phyloP scores from a whole-genome alignment of 1,140 invertebrate species.

The Sarcophaga bullata region DNA sequence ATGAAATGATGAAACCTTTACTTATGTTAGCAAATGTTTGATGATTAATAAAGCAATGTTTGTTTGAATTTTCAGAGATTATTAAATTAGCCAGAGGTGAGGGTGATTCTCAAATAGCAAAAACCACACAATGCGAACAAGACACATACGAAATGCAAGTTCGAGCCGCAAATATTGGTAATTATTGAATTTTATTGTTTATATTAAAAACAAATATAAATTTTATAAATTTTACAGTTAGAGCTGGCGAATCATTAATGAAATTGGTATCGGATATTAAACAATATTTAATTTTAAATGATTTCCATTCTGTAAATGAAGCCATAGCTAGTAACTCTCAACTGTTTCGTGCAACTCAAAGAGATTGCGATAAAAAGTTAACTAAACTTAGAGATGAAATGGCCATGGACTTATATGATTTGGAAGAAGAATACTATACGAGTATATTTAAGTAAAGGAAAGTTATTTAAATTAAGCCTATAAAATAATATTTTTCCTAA shows the following conservation, averaged over 20 bases:
- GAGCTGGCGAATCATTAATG: conserved; percentile 95
- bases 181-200: conserved; percentile 43
- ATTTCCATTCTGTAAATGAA: conserved; percentile 97
- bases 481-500: too few relatives aligned
- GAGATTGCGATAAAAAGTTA: conserved; percentile 92
- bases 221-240: conserved; percentile 68
- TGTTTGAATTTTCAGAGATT: conserved; percentile 76
- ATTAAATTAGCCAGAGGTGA: conserved; percentile 94
- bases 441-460: conserved; percentile 85
- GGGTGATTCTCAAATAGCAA: conserved; percentile 86
- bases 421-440: conserved; percentile 98
- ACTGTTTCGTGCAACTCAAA: conserved; percentile 87
- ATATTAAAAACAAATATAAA: conserved; percentile 12
- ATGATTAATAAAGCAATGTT: neutral
- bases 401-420: conserved; percentile 92
- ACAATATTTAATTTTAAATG: conserved; percentile 95
- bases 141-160: conserved; percentile 98
- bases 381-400: conserved; percentile 93
- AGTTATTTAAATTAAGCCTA: too few relatives aligned
- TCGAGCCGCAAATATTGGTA: conserved; percentile 90
- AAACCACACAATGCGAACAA: conserved; percentile 92
- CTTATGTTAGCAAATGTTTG: neutral
- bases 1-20: neutral
- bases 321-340: conserved; percentile 92
- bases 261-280: conserved; percentile 97